phyloP scores from a whole-genome alignment of 2,888 invertebrate species.

The Eupeodes luniger region DNA sequence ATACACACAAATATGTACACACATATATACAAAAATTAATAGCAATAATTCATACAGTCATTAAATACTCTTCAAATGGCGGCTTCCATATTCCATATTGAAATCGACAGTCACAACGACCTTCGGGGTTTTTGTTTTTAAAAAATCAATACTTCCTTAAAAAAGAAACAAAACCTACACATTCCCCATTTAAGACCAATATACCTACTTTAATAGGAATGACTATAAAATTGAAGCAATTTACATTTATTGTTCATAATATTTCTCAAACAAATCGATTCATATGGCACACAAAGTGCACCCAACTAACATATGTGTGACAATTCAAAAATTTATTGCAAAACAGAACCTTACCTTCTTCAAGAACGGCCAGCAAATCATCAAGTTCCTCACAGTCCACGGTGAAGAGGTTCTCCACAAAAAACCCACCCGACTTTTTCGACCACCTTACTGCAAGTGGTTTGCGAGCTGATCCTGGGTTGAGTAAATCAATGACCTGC shows the following conservation, averaged over 20 bases:
- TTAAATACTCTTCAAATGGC: slow-evolving; percentile 12
- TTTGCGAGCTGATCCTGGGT: slow-evolving; percentile 91
- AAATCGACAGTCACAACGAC: slow-evolving; percentile 1
- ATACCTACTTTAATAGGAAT: not conserved
- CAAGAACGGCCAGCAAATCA: slow-evolving; percentile 95
- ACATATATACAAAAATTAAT: not conserved
- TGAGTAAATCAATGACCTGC: slow-evolving; percentile 96
- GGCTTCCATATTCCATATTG: not conserved
- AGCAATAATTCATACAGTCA: slow-evolving; percentile 35
- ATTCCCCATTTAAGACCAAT: not conserved
- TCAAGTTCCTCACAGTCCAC: slow-evolving; percentile 97
- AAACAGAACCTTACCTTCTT: slow-evolving; percentile 90
- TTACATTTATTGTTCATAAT: slow-evolving; percentile 1
- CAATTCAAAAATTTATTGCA: slow-evolving; percentile 16
- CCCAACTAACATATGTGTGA: not conserved
- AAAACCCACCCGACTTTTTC: slow-evolving; percentile 95
- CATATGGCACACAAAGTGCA: not conserved
- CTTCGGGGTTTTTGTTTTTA: slow-evolving; percentile 4
- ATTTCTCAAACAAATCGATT: slow-evolving; percentile 48
- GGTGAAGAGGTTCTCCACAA: slow-evolving; percentile 97
- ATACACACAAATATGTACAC: not conserved
- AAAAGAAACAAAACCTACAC: not conserved
- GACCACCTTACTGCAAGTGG: slow-evolving; percentile 97
- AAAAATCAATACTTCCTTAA: slow-evolving; percentile 45
- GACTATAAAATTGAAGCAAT: not conserved